A percentile compares a stretch with the other conserved stretches of the same genome.
Conservation (phyloP, 2,113 vertebrate species). For the Capricornis sumatraensis region DNA sequence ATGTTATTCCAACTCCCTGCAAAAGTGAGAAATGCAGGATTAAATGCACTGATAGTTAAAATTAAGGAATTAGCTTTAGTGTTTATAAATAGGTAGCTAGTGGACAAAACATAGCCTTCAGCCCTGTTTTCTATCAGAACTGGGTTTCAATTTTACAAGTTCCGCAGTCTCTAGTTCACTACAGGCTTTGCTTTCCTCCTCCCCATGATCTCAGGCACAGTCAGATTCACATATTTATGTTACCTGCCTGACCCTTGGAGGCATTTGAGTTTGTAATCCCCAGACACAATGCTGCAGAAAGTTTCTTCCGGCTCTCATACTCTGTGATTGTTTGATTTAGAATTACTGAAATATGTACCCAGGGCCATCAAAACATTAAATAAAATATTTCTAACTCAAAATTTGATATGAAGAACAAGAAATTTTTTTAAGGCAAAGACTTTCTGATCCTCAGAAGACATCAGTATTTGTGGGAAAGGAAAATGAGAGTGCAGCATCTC, state of each 20-base stretch:
- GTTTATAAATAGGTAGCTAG: not conserved
- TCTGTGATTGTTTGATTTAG: slow-evolving; percentile 42
- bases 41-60: not conserved
- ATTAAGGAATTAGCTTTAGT: not conserved
- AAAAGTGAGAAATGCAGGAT: slow-evolving; percentile 3
- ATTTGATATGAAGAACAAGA: slow-evolving; percentile 34
- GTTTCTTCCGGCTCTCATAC: not conserved
- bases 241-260: slow-evolving; percentile 41
- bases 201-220: not conserved
- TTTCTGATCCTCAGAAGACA: slow-evolving; percentile 32
- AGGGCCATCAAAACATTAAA: slow-evolving; percentile 33
- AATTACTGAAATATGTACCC: slow-evolving; percentile 33
- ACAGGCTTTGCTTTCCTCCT: not conserved
- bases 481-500: not conserved
- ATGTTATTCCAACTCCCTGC: not conserved
- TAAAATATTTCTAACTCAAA: not conserved
- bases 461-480: not conserved
- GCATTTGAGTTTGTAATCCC: slow-evolving; percentile 45
- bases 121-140: slow-evolving; percentile 9
- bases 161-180: not conserved
- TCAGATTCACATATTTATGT: not conserved
- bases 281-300: not conserved
- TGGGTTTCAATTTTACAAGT: not conserved
- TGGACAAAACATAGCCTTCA: not conserved
- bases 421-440: not conserved